Conservation (phyloP, 1,140 invertebrate genomes). For the Palaemon carinicauda region DNA sequence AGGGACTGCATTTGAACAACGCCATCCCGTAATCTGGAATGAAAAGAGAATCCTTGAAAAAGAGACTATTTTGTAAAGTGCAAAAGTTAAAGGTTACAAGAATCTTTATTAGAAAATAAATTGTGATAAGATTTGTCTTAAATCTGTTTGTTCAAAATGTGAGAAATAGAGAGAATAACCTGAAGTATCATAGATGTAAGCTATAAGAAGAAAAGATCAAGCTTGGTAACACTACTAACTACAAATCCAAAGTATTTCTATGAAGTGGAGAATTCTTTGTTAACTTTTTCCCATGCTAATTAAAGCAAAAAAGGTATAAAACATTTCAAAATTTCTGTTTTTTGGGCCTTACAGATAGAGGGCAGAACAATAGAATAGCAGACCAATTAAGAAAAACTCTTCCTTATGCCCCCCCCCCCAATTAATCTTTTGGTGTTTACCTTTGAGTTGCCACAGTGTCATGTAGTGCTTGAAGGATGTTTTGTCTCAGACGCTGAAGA, state of each 20-base stretch:
- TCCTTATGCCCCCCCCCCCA: too few relatives aligned
- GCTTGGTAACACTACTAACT: neutral
- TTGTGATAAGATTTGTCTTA: too few relatives aligned
- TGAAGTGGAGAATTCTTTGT: too few relatives aligned
- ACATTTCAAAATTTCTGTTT: neutral
- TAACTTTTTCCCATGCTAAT: too few relatives aligned
- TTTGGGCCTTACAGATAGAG: neutral
- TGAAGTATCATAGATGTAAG: neutral
- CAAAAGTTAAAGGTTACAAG: too few relatives aligned
- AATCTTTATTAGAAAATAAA: too few relatives aligned
- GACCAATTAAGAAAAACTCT: too few relatives aligned
- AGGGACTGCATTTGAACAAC: slow-evolving; percentile 82
- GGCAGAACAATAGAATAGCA: too few relatives aligned
- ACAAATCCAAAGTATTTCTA: neutral
- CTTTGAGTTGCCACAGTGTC: slow-evolving; percentile 84
- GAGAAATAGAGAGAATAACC: too few relatives aligned
- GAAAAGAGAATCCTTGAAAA: neutral
- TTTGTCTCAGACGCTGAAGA: slow-evolving; percentile 86
- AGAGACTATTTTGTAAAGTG: too few relatives aligned
- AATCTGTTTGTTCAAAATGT: too few relatives aligned
- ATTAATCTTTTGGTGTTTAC: slow-evolving; percentile 62
- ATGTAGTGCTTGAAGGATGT: slow-evolving; percentile 83
- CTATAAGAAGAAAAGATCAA: neutral
- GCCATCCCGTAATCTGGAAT: slow-evolving; percentile 73
- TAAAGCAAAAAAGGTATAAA: too few relatives aligned